Percentiles rank a stretch among this genome's conserved stretches.
Conservation (phyloP, 2,797 vertebrate genomes). For the Labeo calbasu region DNA sequence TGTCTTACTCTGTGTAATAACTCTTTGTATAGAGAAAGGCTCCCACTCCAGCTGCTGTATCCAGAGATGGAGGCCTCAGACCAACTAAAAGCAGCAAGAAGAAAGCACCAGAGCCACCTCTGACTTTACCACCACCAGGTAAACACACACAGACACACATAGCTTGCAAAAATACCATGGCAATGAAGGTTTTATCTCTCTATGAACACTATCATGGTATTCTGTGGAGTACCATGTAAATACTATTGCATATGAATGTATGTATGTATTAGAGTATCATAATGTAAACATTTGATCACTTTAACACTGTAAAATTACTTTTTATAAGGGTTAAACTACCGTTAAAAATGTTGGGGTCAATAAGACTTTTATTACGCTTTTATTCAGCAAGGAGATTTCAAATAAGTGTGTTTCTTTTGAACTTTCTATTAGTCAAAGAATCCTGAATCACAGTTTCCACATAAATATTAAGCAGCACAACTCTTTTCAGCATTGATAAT, state of each 20-base stretch:
- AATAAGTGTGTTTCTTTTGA: neutral
- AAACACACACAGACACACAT: slow-evolving; percentile 20
- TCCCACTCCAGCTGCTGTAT: slow-evolving; percentile 54
- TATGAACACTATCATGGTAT: neutral
- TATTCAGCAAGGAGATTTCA: neutral
- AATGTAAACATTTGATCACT: neutral
- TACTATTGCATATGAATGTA: neutral
- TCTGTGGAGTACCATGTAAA: neutral
- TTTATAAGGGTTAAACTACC: neutral
- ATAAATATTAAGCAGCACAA: neutral
- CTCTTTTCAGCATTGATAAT: neutral
- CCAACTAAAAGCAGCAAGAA: slow-evolving; percentile 75
- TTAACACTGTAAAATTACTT: neutral
- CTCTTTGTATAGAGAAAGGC: slow-evolving; percentile 48
- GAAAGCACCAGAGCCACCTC: slow-evolving; percentile 63
- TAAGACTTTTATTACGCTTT: neutral
- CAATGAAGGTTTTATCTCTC: neutral
- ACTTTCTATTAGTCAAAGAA: neutral
- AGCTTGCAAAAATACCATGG: neutral
- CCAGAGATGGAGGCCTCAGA: slow-evolving; percentile 72
- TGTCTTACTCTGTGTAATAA: neutral
- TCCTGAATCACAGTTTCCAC: neutral
- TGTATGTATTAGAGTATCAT: neutral
- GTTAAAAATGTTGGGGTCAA: neutral
- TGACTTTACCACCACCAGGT: slow-evolving; percentile 73